These are phyloP conservation scores for Probosciger aterrimus DNA, from an alignment of 2,113 vertebrate species.

Conservation along the genomic window DNA sequence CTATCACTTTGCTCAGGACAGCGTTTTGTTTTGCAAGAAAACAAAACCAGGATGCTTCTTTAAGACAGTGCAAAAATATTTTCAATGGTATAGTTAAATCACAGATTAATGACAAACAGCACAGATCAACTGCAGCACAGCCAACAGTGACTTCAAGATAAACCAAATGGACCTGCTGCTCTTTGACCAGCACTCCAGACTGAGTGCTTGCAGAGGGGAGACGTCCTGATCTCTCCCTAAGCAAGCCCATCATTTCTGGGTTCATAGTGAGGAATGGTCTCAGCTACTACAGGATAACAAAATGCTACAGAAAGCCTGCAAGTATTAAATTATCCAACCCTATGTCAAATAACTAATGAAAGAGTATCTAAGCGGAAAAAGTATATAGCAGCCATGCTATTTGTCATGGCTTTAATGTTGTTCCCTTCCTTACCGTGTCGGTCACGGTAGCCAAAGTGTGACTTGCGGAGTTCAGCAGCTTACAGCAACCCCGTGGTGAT, in stretches of 20 bases:
- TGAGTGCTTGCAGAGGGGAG: not conserved
- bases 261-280: constrained; percentile 38
- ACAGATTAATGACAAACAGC: constrained; percentile 1
- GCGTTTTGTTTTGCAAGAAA: constrained; percentile 39
- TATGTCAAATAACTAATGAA: not conserved
- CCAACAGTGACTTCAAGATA: not conserved
- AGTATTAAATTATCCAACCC: constrained; percentile 23
- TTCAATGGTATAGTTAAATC: not conserved
- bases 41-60: constrained; percentile 27
- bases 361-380: not conserved
- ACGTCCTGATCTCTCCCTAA: not conserved
- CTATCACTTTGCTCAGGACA: constrained; percentile 17
- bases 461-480: not conserved
- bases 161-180: not conserved
- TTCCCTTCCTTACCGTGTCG: not conserved
- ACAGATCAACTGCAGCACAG: not conserved
- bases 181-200: not conserved
- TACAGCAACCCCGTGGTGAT: not conserved
- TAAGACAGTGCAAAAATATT: constrained; percentile 62
- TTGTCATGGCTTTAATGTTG: not conserved
- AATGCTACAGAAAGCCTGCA: constrained; percentile 37
- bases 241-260: not conserved
- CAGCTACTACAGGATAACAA: constrained; percentile 33
- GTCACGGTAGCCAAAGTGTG: not conserved
- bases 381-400: not conserved